These are phyloP conservation scores for Cerceris rybyensis DNA, from an alignment of 2,888 invertebrate genomes.

Conservation along the genomic window DNA sequence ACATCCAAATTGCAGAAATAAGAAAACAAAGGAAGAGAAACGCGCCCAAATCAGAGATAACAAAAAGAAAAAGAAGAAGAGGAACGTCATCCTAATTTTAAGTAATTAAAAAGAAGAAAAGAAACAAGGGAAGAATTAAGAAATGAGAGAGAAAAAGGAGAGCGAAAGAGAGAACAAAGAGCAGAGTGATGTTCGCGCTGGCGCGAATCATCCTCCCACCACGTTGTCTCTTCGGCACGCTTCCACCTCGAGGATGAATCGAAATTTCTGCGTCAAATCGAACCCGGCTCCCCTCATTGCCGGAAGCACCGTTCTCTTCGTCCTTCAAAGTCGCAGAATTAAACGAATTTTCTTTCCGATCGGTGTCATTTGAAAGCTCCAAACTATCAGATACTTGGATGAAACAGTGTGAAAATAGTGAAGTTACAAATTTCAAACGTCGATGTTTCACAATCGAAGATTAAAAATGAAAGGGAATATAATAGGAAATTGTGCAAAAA, in stretches of 20 bases:
- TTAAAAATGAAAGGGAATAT: no score
- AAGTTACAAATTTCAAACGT: no score
- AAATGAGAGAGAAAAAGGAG: not conserved
- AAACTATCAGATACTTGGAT: no score
- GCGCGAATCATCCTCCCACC: conserved; percentile 46
- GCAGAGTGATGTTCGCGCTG: conserved; percentile 36
- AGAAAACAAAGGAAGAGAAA: no score
- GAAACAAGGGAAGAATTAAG: not conserved
- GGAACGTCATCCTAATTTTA: not conserved
- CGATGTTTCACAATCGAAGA: no score
- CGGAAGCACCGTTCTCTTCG: not conserved
- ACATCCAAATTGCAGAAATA: no score
- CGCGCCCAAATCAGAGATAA: no score
- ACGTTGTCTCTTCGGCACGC: conserved; percentile 26
- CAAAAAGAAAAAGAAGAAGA: not conserved
- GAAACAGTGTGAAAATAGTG: no score
- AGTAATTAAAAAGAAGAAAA: not conserved
- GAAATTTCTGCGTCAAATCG: conserved; percentile 44
- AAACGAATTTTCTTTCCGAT: no score
- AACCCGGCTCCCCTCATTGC: conserved; percentile 22
- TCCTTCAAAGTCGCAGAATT: not conserved
- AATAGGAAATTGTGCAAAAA: no score
- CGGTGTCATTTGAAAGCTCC: no score
- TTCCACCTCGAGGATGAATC: conserved; percentile 35
- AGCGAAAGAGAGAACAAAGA: not conserved